Evolutionary conservation across 2,113 vertebrate species (phyloP).

Genomic region (Chaenogobius annularis): DNA sequence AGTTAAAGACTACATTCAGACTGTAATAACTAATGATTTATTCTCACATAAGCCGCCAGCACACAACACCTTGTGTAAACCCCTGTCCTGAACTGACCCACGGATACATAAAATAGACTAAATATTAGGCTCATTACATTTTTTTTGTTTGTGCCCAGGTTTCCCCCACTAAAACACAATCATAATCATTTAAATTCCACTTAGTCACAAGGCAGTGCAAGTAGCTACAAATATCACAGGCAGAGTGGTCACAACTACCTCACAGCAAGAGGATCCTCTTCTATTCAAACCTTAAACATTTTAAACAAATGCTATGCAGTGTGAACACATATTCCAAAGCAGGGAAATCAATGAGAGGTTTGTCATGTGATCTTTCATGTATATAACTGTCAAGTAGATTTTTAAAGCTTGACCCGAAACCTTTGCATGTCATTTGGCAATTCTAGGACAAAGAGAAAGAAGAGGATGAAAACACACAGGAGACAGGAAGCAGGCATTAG

Average conservation of each 20-base stretch:
- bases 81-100: not conserved
- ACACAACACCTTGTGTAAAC: not conserved
- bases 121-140: too few species aligned
- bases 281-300: not conserved
- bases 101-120: not conserved
- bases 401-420: constrained; percentile 27
- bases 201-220: too few species aligned
- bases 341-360: not conserved
- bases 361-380: constrained; percentile 18
- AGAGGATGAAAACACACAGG: constrained; percentile 20
- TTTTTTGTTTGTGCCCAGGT: too few species aligned
- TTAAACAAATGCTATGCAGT: not conserved
- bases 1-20: not conserved
- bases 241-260: too few species aligned
- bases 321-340: not conserved
- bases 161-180: too few species aligned
- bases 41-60: not conserved
- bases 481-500: constrained; percentile 55
- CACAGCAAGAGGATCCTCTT: too few species aligned
- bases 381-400: constrained; percentile 24
- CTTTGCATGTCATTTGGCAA: constrained; percentile 45
- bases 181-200: too few species aligned
- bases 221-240: too few species aligned
- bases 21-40: not conserved
- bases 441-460: constrained; percentile 12